Percentiles rank a stretch among this genome's conserved stretches.
Evolutionary conservation across 2,113 vertebrate genomes (phyloP).

Genomic region (Dipodomys stephensi): DNA sequence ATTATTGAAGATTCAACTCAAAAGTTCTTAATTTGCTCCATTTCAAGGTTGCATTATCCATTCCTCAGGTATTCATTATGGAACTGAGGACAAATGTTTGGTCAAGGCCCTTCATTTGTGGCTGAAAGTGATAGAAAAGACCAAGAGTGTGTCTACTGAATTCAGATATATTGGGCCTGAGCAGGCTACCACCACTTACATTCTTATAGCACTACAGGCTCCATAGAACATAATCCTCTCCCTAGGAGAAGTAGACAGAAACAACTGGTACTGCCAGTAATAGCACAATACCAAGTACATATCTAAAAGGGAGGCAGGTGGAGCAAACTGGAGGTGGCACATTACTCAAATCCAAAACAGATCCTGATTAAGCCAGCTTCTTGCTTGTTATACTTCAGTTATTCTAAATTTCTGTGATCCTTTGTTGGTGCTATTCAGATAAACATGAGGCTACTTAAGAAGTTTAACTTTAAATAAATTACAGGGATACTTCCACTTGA

Average conservation of each 20-base stretch:
- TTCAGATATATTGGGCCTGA: neutral
- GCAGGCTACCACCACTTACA: neutral
- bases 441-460: neutral
- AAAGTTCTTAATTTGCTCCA: neutral
- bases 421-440: neutral
- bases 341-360: neutral
- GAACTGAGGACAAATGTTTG: neutral
- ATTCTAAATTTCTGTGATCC: neutral
- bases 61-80: neutral
- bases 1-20: neutral
- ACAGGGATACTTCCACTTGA: neutral
- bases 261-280: neutral
- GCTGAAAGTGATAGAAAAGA: neutral
- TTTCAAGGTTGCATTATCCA: neutral
- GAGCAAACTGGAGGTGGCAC: neutral
- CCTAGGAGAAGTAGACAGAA: neutral
- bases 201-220: neutral
- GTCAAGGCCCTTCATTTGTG: neutral
- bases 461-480: slow-evolving; percentile 39
- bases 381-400: neutral
- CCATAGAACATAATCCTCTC: neutral
- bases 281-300: neutral
- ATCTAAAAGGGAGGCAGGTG: neutral
- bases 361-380: neutral
- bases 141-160: neutral